Percentiles rank a stretch among this genome's conserved stretches.
phyloP scores from a whole-genome alignment of 1,140 invertebrate species.

The Lineus longissimus region DNA sequence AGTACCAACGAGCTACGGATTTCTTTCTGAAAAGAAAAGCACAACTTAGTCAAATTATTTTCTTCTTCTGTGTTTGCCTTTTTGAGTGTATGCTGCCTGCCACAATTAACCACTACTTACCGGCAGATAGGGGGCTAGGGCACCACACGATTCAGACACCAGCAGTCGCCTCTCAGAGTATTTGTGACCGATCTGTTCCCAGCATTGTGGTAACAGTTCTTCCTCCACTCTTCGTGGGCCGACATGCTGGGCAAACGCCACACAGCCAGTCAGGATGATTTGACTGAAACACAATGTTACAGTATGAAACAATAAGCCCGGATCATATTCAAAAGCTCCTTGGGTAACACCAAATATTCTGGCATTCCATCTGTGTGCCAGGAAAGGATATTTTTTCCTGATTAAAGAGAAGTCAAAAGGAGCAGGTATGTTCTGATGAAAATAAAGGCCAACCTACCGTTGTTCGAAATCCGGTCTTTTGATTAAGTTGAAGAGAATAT shows the following conservation, averaged over 20 bases:
- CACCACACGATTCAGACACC: conserved; percentile 69
- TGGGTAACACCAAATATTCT: neutral
- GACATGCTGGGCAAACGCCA: conserved; percentile 61
- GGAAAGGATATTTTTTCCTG: too few species aligned
- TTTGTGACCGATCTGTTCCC: conserved; percentile 73
- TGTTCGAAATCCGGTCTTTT: conserved; percentile 71
- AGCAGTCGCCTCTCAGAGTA: conserved; percentile 67
- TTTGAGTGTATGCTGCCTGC: too few species aligned
- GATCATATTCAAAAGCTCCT: neutral
- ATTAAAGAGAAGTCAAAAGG: too few species aligned
- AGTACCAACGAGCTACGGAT: conserved; percentile 69
- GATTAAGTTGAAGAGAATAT: conserved; percentile 71
- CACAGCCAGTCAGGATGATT: conserved; percentile 66
- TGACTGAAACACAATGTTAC: conserved; percentile 50
- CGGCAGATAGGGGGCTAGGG: conserved; percentile 68
- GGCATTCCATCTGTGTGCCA: too few species aligned
- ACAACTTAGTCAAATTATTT: conserved; percentile 27
- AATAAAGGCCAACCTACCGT: conserved; percentile 38
- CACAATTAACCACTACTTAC: conserved; percentile 53
- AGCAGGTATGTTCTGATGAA: too few species aligned
- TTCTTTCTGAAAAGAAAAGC: conserved; percentile 57
- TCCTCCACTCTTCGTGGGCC: conserved; percentile 61
- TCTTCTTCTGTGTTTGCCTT: too few species aligned
- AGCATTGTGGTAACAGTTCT: conserved; percentile 72
- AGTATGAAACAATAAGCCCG: neutral